Conservation (phyloP, 2,888 invertebrate species). For the Bembecia ichneumoniformis region DNA sequence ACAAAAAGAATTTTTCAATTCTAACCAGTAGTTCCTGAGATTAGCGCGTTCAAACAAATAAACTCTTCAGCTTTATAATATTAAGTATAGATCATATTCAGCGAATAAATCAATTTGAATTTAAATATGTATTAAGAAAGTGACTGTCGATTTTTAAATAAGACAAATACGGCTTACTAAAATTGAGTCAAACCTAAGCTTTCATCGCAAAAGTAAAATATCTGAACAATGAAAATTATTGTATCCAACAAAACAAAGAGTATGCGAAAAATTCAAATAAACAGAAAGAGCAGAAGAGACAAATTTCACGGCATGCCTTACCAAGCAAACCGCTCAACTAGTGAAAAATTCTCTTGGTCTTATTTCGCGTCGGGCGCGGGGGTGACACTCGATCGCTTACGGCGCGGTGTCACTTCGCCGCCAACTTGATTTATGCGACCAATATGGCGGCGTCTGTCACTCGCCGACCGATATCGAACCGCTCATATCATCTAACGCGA, state of each 20-base stretch:
- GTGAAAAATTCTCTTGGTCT: conserved; percentile 61
- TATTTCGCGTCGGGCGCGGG: conserved; percentile 36
- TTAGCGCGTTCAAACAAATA: too few relatives aligned
- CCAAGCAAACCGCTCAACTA: conserved; percentile 63
- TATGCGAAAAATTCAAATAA: not conserved
- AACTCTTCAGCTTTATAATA: too few relatives aligned
- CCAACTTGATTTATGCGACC: conserved; percentile 68
- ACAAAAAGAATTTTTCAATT: too few relatives aligned
- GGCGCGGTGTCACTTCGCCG: conserved; percentile 58
- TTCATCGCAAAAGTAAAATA: too few relatives aligned
- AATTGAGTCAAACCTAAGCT: too few relatives aligned
- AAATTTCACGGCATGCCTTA: conserved; percentile 57
- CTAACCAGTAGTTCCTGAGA: too few relatives aligned
- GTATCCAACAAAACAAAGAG: not conserved
- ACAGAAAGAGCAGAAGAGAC: conserved; percentile 24
- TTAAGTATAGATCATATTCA: too few relatives aligned
- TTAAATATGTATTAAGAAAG: too few relatives aligned
- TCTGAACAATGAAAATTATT: not conserved
- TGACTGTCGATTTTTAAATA: too few relatives aligned
- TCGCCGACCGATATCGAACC: conserved; percentile 55
- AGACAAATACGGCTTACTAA: too few relatives aligned
- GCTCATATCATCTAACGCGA: conserved; percentile 42
- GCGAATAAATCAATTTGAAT: too few relatives aligned
- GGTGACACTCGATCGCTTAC: conserved; percentile 68
- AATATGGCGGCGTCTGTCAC: conserved; percentile 67